Base-by-base conservation (phyloP, 2,888 invertebrate species). In the Lydus trimaculatus region DNA sequence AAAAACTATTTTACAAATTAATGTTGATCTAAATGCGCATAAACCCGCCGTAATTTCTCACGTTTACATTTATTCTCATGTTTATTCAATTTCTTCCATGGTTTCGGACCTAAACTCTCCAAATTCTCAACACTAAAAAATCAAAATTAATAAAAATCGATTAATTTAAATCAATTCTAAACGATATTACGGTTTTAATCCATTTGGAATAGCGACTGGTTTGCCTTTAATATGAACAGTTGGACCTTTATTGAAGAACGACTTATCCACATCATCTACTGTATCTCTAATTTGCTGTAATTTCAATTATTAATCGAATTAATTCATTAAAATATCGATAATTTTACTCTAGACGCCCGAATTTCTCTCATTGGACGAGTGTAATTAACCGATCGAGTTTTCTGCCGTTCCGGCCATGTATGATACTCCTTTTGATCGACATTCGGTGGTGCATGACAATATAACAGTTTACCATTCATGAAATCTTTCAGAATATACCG, bases 401-500 rank as follows among this genome's bases (percentile, higher is more conserved):
- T 87, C 66, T 83, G 81, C 62, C 87, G 82, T 48, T 86, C 84
- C 3, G 89, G 87, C 83, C 89, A 91, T 28, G 74, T 83, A 72
- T 91, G 91, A 79, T 91, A 93, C 0, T 89, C 87, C 1, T 87
- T 85, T 72, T 93, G 92, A 0, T 84, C 77, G 0, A 87, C 79
- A 11, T 88, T 91, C 0, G 97, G 96, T 3, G 99, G 98, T 0
- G 95, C 90, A 73, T 92, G 88, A 64, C 93, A 94, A 87, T 92
- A 97, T 2, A 93, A 86, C 39, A 99, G 86, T 76, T 92, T 92
- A 0, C 99, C 99, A 82, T 91, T 91, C 0, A 96, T 92, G 76
- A 92, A 96, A 83, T 99, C 98, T 82, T 99, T 99, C 0, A 99
- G 88, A 70, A 99, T 87, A 69, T 94, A 91, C 39, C 99, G 89